Percentiles rank a stretch among this genome's conserved stretches.
Conservation (phyloP, 2,888 invertebrate species). For the Caenorhabditis sp. region DNA sequence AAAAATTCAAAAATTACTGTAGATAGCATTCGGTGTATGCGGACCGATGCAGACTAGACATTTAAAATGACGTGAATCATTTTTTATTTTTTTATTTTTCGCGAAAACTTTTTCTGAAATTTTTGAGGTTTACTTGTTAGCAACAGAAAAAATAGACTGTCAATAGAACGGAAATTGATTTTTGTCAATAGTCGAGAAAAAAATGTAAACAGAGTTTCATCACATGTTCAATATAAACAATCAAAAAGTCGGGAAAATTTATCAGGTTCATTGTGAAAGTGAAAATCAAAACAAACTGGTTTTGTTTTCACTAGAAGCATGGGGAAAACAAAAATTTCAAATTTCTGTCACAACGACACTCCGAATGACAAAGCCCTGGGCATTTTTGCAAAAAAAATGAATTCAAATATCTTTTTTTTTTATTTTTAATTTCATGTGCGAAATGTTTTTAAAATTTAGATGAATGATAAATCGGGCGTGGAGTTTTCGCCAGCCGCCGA, state of each 20-base stretch:
- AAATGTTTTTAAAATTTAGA: background rate
- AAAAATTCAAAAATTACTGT: background rate
- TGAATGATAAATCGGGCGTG: background rate
- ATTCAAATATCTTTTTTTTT: background rate
- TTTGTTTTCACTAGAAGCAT: too few species aligned
- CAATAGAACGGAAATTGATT: background rate
- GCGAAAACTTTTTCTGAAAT: background rate
- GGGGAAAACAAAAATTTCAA: background rate
- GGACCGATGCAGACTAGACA: background rate
- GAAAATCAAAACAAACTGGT: too few species aligned
- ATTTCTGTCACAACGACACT: background rate
- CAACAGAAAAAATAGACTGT: background rate
- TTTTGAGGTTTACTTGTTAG: background rate
- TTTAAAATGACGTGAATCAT: background rate
- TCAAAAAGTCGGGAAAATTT: too few species aligned
- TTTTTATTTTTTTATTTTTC: background rate
- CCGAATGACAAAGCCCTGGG: background rate
- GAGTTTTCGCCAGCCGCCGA: constrained; percentile 9
- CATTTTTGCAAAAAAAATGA: background rate
- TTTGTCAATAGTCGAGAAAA: background rate
- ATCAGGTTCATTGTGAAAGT: too few species aligned
- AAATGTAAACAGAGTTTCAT: background rate
- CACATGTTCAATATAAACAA: too few species aligned
- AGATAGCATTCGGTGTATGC: background rate
- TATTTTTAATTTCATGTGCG: background rate